Evolutionary conservation across 2,888 invertebrate species (phyloP), one percentile per base, ranked within the genome.

Genomic region (Zonitis immaculata): DNA sequence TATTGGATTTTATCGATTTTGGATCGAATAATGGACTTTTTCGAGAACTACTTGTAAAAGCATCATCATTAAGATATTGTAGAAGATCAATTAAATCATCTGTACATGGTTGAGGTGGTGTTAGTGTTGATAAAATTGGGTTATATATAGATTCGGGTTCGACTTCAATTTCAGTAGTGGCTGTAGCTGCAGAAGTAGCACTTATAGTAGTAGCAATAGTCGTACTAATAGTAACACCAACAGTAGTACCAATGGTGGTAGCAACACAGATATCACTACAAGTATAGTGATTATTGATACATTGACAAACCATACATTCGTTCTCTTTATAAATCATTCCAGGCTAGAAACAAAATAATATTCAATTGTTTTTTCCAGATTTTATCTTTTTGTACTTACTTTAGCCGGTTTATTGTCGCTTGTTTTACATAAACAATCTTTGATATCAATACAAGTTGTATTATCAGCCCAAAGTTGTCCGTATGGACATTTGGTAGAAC

Each of bases 371-470:
- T n/a, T n/a, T n/a, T n/a, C n/a, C n/a, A n/a, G n/a, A n/a, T n/a
- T n/a, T n/a, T n/a, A n/a, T n/a, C n/a, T n/a, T 49, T 52, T 1
- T 26, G 18, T 32, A 58, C 60, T 63, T 67, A 87, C 87, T 79
- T 85, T 84, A 2, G 91, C 78, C 8, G 84, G 77, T 44, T 79
- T 76, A 18, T 88, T 88, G 12, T 82, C 73, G 11, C 79, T 78
- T 35, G 86, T 82, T 52, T 80, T 78, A 69, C 94, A 95, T 9
- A 88, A 84, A 66, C 94, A 95, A 66, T 91, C 87, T 32, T 82
- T 80, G 11, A 79, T 70, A 0, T 82, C 77, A 1, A 92, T 89
- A 66, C 94, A 95, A 0, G 84, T 86, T 22, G 77, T 71, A 58
- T 80, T 79, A 69, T 92, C 89, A 2, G 88, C 80, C 87, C 90